Evolutionary conservation across 2,113 vertebrate species (phyloP).

Genomic region (Lonchura striata): DNA sequence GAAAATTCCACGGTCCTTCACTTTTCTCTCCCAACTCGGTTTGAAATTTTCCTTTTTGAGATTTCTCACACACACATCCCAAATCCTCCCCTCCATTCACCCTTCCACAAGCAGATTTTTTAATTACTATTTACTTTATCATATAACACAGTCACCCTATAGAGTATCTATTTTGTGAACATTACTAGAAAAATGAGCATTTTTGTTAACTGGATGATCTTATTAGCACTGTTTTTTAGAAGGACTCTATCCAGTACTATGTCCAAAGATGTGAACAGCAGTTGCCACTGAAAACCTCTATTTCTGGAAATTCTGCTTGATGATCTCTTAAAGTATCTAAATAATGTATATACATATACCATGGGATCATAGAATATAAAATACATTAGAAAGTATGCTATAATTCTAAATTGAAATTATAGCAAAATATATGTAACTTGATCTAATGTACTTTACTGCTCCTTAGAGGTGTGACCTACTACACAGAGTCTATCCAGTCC

Average conservation of each 20-base stretch:
- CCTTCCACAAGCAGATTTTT: neutral
- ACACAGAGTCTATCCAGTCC: neutral
- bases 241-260: neutral
- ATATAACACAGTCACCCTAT: neutral
- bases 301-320: neutral
- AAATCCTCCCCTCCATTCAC: neutral
- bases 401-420: neutral
- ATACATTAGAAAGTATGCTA: neutral
- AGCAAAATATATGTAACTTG: neutral
- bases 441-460: neutral
- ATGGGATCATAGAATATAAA: neutral
- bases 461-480: neutral
- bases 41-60: accelerated
- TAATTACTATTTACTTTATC: neutral
- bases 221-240: neutral
- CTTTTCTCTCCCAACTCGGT: neutral
- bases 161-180: neutral
- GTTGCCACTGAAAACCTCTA: neutral
- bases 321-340: neutral
- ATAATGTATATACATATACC: neutral
- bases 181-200: neutral
- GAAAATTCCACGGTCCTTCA: neutral
- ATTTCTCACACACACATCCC: neutral
- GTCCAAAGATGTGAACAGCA: neutral
- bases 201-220: neutral